Percentiles rank a stretch among this genome's conserved stretches.
phyloP scores from a whole-genome alignment of 1,140 invertebrate species.

The Parasteatoda tepidariorum region DNA sequence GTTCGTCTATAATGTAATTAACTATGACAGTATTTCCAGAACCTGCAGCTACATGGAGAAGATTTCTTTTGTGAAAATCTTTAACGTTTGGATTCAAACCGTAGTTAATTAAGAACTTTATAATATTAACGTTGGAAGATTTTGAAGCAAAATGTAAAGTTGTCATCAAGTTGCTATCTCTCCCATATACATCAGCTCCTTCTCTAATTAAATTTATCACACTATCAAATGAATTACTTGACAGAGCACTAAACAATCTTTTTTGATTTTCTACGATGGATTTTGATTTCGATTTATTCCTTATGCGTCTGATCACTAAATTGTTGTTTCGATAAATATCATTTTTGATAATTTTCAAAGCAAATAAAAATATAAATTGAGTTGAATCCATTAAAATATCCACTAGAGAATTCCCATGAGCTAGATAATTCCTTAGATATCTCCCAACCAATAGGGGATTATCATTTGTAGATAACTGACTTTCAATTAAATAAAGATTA shows the following conservation, averaged over 20 bases:
- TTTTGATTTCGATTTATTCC: background rate
- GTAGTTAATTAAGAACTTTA: slow-evolving; percentile 7
- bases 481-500: slow-evolving; percentile 16
- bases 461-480: too few relatives aligned
- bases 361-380: background rate
- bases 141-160: slow-evolving; percentile 37
- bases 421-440: too few relatives aligned
- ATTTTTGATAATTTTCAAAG: too few relatives aligned
- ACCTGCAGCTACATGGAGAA: slow-evolving; percentile 16
- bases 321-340: background rate
- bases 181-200: slow-evolving; percentile 4
- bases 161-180: slow-evolving; percentile 2
- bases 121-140: background rate
- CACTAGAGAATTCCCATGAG: too few relatives aligned
- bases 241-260: slow-evolving; percentile 24
- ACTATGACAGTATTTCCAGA: slow-evolving; percentile 6
- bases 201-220: background rate
- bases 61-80: background rate
- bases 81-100: background rate
- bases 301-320: slow-evolving; percentile 6
- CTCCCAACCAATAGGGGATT: too few relatives aligned
- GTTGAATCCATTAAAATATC: too few relatives aligned
- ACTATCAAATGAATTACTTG: background rate
- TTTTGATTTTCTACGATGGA: background rate
- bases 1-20: background rate